Evolutionary conservation across 1,140 invertebrate genomes (phyloP), one percentile per base, ranked within the genome.

Genomic region (Gryllus bimaculatus): DNA sequence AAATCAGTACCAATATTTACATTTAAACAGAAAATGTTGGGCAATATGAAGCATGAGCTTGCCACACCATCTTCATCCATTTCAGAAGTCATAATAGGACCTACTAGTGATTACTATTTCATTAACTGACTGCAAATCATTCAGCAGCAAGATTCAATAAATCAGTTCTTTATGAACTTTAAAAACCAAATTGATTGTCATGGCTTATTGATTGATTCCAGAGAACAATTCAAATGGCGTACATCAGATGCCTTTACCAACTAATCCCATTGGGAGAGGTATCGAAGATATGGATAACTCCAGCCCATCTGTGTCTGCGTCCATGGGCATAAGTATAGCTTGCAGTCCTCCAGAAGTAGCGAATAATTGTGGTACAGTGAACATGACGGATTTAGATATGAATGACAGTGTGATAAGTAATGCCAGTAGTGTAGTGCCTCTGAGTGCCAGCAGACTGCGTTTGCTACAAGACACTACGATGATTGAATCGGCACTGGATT

Each of bases 401-500:
- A 75, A 26, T 47, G 78, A 79, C 12, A 47, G 47, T 10, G 78
- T 79, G 47, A 79, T 79, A 18, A 48, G 78, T 75, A 73, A 79
- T 15, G 21, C 78, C 47, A 79, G 74, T 20, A 74, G 47, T 79
- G 78, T 80, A 47, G 80, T 80, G 8, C 85, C 87, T 15, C 79
- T 88, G 21, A 87, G 86, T 78, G 90, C 90, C 3, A 92, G 90
- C 83, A 88, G 90, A 81, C 87, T 94, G 82, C 88, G 91, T 81
- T 85, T 94, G 80, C 87, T 94, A 79, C 93, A 94, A 82, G 92
- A 94, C 84, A 93, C 93, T 18, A 95, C 93, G 8, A 94, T 95
- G 93, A 95, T 95, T 83, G 93, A 94, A 83, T 94, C 93, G 47
- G 93, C 93, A 12, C 87, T 95, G 78, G 94, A 96, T 87, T 88